Evolutionary conservation across 2,797 vertebrate species (phyloP).

Genomic region (Heteromormyrus szaboi): DNA sequence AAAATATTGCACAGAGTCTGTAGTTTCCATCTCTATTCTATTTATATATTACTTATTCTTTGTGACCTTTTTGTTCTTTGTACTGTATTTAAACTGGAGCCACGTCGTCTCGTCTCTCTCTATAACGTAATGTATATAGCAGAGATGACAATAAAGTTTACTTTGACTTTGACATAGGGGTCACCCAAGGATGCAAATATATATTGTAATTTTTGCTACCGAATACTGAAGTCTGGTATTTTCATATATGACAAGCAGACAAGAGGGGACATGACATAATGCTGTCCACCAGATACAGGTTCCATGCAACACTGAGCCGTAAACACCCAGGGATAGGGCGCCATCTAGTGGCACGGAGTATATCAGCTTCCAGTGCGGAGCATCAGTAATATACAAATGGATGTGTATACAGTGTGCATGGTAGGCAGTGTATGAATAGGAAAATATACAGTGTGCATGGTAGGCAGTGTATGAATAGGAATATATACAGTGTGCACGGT

Average conservation of each 20-base stretch:
- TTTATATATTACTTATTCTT: too few species aligned
- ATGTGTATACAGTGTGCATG: not conserved
- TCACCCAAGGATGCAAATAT: not conserved
- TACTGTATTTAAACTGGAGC: too few species aligned
- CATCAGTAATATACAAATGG: not conserved
- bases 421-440: not conserved
- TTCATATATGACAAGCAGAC: not conserved
- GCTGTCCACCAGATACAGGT: not conserved
- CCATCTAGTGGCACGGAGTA: not conserved
- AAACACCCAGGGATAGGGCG: not conserved
- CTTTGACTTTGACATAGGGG: not conserved
- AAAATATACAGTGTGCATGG: not conserved
- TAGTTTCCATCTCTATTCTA: too few species aligned
- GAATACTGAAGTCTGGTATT: not conserved
- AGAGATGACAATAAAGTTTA: too few species aligned
- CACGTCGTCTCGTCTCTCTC: too few species aligned
- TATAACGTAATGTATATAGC: too few species aligned
- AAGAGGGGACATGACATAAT: not conserved
- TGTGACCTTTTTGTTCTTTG: too few species aligned
- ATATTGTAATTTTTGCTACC: not conserved
- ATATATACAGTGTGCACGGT: not conserved
- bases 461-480: not conserved
- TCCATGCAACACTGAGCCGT: not conserved
- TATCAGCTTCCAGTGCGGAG: not conserved
- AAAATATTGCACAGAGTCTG: too few species aligned